Percentiles rank a stretch among this genome's conserved stretches.
phyloP scores from a whole-genome alignment of 2,113 vertebrate genomes.

The Aegotheles bennettii region DNA sequence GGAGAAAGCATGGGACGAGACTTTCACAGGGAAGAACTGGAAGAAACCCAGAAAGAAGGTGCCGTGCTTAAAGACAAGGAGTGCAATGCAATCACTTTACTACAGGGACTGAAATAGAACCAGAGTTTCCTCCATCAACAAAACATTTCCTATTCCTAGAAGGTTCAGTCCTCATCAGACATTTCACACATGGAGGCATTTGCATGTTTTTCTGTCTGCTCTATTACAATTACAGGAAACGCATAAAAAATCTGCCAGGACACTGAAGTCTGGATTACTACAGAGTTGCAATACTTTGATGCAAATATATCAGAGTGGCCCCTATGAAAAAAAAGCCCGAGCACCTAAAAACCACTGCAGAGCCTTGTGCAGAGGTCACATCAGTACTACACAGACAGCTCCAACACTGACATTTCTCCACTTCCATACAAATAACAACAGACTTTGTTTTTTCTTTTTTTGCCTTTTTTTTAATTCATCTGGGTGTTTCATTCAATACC shows the following conservation, averaged over 20 bases:
- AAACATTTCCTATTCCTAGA: accelerated
- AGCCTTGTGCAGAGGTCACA: background rate
- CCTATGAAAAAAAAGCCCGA: background rate
- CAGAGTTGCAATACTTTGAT: background rate
- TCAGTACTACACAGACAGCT: background rate
- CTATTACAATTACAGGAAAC: background rate
- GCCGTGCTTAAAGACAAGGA: background rate
- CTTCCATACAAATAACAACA: background rate
- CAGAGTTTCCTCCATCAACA: background rate
- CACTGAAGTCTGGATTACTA: background rate
- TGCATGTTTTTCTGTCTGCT: background rate
- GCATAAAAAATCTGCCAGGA: background rate
- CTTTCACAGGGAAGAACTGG: background rate
- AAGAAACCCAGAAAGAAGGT: background rate
- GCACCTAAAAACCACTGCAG: background rate
- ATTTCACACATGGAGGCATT: background rate
- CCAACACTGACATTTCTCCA: background rate
- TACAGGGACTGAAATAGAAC: background rate
- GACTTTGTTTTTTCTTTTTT: background rate
- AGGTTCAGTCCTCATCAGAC: background rate
- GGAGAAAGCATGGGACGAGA: background rate
- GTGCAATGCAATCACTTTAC: background rate
- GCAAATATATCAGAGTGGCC: background rate
- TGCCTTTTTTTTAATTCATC: background rate
- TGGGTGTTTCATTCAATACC: background rate